These are phyloP conservation scores for Zenarchopterus dispar DNA, from an alignment of 2,797 vertebrate genomes.

Conservation along the genomic window DNA sequence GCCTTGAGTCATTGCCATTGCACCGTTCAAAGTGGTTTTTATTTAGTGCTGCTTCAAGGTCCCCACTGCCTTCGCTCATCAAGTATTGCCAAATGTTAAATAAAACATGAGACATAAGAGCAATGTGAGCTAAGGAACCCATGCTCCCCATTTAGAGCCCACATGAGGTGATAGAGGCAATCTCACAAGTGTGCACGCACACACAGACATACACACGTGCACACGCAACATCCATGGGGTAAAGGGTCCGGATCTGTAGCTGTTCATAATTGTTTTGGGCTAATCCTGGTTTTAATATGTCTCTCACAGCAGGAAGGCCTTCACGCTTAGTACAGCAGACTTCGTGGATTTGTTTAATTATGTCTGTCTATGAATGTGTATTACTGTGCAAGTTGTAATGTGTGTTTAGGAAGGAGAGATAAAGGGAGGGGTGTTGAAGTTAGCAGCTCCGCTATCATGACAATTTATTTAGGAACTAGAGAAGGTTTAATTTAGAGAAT, in stretches of 20 bases:
- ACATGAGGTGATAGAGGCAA: conserved; percentile 38
- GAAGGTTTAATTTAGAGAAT: conserved; percentile 27
- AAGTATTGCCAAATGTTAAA: conserved; percentile 64
- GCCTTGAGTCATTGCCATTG: conserved; percentile 61
- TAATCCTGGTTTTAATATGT: conserved; percentile 75
- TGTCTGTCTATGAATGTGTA: conserved; percentile 34
- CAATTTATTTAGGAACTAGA: conserved; percentile 39
- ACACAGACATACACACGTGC: conserved; percentile 7
- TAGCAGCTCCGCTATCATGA: conserved; percentile 35
- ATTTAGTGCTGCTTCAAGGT: conserved; percentile 67
- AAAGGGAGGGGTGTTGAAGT: conserved; percentile 14
- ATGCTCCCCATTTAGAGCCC: conserved; percentile 47
- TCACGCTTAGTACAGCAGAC: conserved; percentile 55
- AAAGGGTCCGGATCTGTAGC: conserved; percentile 35
- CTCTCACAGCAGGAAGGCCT: conserved; percentile 64
- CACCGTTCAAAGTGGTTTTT: conserved; percentile 65
- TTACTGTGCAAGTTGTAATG: conserved; percentile 15
- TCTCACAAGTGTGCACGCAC: conserved; percentile 14
- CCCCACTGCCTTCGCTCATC: conserved; percentile 62
- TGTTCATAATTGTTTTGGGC: conserved; percentile 70
- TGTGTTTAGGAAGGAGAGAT: conserved; percentile 32
- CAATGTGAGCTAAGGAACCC: conserved; percentile 61
- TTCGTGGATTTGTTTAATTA: conserved; percentile 72
- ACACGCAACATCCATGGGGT: conserved; percentile 15
- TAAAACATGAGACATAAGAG: conserved; percentile 65